Evolutionary conservation across 2,797 vertebrate species (phyloP).

Genomic region (Bradypodion ventrale): DNA sequence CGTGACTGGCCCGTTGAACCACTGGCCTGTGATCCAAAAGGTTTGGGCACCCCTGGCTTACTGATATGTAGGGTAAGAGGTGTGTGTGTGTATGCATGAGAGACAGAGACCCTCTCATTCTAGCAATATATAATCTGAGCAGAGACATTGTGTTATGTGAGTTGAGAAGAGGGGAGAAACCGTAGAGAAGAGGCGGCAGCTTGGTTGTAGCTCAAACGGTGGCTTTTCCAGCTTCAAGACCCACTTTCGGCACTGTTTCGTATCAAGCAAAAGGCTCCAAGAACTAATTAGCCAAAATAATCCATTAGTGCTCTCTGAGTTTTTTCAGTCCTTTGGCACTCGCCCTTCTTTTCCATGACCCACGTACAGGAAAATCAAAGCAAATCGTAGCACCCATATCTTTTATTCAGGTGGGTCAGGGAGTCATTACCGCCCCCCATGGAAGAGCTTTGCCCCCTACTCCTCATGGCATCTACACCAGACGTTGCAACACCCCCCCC

Average conservation of each 20-base stretch:
- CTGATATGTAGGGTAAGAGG: too few species aligned
- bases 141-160: background rate
- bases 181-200: too few species aligned
- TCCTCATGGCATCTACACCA: fast-evolving
- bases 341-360: background rate
- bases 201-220: too few species aligned
- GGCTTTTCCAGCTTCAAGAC: background rate
- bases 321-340: background rate
- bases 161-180: too few species aligned
- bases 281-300: background rate
- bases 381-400: constrained; percentile 26
- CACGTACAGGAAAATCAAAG: background rate
- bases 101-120: too few species aligned
- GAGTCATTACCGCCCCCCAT: constrained; percentile 5
- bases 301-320: background rate
- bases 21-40: too few species aligned
- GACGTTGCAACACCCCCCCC: background rate
- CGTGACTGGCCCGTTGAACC: too few species aligned
- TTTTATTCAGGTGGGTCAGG: constrained; percentile 47
- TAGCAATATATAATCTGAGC: too few species aligned
- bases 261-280: background rate
- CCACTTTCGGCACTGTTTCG: too few species aligned
- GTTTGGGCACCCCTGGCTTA: too few species aligned
- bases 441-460: constrained; percentile 16
- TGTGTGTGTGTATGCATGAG: background rate